Evolutionary conservation across 2,888 invertebrate genomes (phyloP).

Genomic region (Cotesia congregata): DNA sequence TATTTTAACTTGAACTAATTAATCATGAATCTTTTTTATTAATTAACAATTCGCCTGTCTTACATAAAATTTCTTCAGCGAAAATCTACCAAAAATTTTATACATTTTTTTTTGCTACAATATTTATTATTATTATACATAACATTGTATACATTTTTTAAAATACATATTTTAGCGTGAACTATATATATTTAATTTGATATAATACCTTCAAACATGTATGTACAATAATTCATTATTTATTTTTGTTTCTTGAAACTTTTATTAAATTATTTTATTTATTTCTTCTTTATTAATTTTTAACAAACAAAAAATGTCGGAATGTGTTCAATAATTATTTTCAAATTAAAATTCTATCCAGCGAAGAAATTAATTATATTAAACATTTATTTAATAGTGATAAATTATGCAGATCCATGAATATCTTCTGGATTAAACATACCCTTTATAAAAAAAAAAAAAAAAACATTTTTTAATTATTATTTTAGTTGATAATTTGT

Average conservation of each 20-base stretch:
- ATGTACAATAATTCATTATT: neutral
- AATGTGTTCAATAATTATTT: too few species aligned
- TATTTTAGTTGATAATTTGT: slow-evolving; percentile 28
- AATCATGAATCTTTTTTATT: neutral
- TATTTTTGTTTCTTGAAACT: too few species aligned
- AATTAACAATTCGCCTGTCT: neutral
- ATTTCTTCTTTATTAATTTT: too few species aligned
- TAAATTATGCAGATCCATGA: slow-evolving; percentile 55
- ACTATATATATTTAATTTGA: neutral
- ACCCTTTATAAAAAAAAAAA: slow-evolving; percentile 76
- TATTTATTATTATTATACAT: slow-evolving; percentile 29
- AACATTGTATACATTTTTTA: slow-evolving; percentile 32
- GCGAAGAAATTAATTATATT: neutral
- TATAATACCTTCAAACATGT: neutral
- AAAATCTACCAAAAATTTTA: neutral
- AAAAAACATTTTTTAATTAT: too few species aligned
- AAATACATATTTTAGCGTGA: slow-evolving; percentile 15
- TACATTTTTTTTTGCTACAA: slow-evolving; percentile 7
- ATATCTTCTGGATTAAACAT: slow-evolving; percentile 92
- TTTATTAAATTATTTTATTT: too few species aligned
- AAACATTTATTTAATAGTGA: slow-evolving; percentile 13
- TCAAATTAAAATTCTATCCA: slow-evolving; percentile 4
- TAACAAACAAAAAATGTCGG: too few species aligned
- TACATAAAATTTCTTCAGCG: neutral
- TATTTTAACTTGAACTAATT: too few species aligned